These are phyloP conservation scores for Apoda limacodes DNA, from an alignment of 2,888 invertebrate species.

Conservation along the genomic window DNA sequence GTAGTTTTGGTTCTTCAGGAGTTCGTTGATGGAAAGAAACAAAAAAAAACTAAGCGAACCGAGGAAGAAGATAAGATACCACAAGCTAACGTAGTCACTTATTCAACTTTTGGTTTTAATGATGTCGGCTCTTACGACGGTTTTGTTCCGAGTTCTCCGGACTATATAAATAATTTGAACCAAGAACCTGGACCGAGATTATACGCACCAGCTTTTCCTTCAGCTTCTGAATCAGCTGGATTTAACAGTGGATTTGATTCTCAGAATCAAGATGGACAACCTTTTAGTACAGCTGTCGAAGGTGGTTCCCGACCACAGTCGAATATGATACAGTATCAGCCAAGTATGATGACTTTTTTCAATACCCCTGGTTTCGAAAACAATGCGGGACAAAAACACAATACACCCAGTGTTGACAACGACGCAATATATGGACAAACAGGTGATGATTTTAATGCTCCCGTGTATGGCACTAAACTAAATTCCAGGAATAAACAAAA, in stretches of 20 bases:
- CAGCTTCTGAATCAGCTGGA: slow-evolving; percentile 40
- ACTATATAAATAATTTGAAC: slow-evolving; percentile 42
- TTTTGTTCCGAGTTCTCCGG: slow-evolving; percentile 54
- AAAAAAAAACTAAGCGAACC: slow-evolving; percentile 31
- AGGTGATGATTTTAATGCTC: slow-evolving; percentile 30
- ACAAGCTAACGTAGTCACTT: slow-evolving; percentile 54
- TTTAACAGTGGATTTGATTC: slow-evolving; percentile 31
- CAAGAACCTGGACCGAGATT: slow-evolving; percentile 43
- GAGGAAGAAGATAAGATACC: slow-evolving; percentile 39
- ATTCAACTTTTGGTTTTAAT: slow-evolving; percentile 58
- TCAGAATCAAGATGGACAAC: slow-evolving; percentile 29
- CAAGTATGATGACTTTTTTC: slow-evolving; percentile 22
- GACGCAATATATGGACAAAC: slow-evolving; percentile 27
- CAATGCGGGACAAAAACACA: too few relatives aligned
- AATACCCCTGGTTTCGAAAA: too few relatives aligned
- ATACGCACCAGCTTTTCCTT: slow-evolving; percentile 54
- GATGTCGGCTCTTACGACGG: slow-evolving; percentile 54
- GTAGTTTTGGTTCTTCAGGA: slow-evolving; percentile 30
- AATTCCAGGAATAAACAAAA: slow-evolving; percentile 35
- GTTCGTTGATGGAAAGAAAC: slow-evolving; percentile 35
- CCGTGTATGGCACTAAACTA: slow-evolving; percentile 52
- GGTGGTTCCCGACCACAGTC: slow-evolving; percentile 32
- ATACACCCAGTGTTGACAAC: too few relatives aligned
- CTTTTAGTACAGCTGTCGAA: too few relatives aligned
- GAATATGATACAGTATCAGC: slow-evolving; percentile 34